Evolutionary conservation across 2,113 vertebrate genomes (phyloP).

Genomic region (Ctenodactylus gundi): DNA sequence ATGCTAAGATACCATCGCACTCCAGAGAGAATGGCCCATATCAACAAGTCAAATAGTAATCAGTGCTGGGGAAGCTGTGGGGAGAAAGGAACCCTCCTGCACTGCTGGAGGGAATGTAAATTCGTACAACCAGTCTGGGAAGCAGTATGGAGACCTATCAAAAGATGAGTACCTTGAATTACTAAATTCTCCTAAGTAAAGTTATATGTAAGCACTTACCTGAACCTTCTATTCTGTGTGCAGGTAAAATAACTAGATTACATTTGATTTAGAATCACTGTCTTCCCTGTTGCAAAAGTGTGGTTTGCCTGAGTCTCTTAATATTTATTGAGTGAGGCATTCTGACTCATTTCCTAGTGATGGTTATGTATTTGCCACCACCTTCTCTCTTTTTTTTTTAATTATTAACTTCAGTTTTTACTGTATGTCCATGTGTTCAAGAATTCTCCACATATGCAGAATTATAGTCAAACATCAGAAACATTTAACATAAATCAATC

Average conservation of each 20-base stretch:
- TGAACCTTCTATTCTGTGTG: neutral
- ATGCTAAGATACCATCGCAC: too few relatives aligned
- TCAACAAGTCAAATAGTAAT: too few relatives aligned
- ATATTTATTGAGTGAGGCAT: neutral
- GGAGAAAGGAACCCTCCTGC: too few relatives aligned
- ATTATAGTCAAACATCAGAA: conserved; percentile 13
- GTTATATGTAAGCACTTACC: neutral
- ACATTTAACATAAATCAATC: conserved; percentile 15
- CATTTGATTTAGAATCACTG: neutral
- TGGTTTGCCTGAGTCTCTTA: neutral
- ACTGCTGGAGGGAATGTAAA: too few relatives aligned
- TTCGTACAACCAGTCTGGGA: too few relatives aligned
- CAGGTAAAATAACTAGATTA: neutral
- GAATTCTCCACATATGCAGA: neutral
- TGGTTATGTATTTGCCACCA: too few relatives aligned
- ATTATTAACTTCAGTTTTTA: conserved; percentile 23
- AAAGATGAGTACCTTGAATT: too few relatives aligned
- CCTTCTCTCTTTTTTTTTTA: too few relatives aligned
- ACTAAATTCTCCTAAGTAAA: neutral
- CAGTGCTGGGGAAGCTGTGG: too few relatives aligned
- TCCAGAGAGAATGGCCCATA: too few relatives aligned
- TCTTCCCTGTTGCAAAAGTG: neutral
- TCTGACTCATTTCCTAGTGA: neutral
- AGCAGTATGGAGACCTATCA: too few relatives aligned
- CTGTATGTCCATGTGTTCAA: neutral